Evolutionary conservation across 2,113 vertebrate species (phyloP).

Genomic region (Cyphomyrus plagiostoma): DNA sequence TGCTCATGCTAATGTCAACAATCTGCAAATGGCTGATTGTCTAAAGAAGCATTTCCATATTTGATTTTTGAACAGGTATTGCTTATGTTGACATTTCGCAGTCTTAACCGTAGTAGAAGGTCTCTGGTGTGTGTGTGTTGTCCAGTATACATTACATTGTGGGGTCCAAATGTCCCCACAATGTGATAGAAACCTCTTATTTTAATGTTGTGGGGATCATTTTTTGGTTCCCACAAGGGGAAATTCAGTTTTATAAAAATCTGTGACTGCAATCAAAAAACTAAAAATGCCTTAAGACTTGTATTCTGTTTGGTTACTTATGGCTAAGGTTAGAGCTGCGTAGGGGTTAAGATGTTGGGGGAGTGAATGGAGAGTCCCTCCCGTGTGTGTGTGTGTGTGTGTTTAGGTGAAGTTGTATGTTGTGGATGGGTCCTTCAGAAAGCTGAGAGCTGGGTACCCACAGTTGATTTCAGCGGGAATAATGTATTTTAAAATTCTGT

Average conservation of each 20-base stretch:
- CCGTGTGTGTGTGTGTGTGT: not conserved
- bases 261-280: not conserved
- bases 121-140: not conserved
- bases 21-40: not conserved
- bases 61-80: not conserved
- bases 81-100: not conserved
- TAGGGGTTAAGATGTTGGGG: not conserved
- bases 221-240: not conserved
- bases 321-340: not conserved
- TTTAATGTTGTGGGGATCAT: not conserved
- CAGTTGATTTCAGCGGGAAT: not conserved
- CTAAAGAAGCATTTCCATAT: not conserved
- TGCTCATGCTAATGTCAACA: not conserved
- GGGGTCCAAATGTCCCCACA: not conserved
- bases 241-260: not conserved
- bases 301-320: not conserved
- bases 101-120: not conserved
- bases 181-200: not conserved
- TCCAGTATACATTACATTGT: not conserved
- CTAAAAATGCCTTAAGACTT: not conserved
- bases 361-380: too few species aligned
- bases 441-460: not conserved
- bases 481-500: not conserved
- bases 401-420: not conserved
- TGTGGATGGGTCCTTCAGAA: not conserved